These are phyloP conservation scores for Taenioides sp. DNA, from an alignment of 2,797 vertebrate genomes.

Conservation along the genomic window DNA sequence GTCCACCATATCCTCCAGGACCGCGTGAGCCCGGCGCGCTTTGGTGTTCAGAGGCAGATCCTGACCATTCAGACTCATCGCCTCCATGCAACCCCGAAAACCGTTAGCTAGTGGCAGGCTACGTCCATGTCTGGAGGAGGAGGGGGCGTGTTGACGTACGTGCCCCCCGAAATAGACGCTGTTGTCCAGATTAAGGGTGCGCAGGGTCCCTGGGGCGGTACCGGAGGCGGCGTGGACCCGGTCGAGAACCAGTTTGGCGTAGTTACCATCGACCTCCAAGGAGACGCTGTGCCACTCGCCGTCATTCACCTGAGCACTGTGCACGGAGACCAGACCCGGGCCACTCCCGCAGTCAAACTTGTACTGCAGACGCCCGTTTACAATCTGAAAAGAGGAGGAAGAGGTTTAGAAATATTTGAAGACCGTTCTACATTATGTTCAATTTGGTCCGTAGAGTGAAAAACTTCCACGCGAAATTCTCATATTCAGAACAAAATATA, in stretches of 20 bases:
- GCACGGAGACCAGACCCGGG: constrained; percentile 92
- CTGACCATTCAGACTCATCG: constrained; percentile 87
- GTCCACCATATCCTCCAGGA: constrained; percentile 90
- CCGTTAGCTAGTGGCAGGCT: constrained; percentile 86
- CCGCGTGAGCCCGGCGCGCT: constrained; percentile 77
- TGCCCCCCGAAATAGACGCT: constrained; percentile 92
- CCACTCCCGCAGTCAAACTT: constrained; percentile 98
- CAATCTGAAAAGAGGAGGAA: constrained; percentile 77
- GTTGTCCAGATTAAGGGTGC: constrained; percentile 93
- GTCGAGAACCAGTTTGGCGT: constrained; percentile 91
- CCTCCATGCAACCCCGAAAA: constrained; percentile 92
- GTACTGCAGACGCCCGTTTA: constrained; percentile 93
- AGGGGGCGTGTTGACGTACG: constrained; percentile 78
- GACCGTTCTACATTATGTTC: background rate
- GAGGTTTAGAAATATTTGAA: background rate
- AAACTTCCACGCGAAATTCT: too few species aligned
- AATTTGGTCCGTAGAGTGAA: background rate
- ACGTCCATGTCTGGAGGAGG: constrained; percentile 77
- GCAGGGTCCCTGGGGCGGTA: constrained; percentile 91
- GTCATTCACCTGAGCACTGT: constrained; percentile 93
- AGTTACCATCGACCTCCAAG: constrained; percentile 95
- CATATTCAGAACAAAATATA: too few species aligned
- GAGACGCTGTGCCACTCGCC: constrained; percentile 94
- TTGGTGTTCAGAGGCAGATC: constrained; percentile 90
- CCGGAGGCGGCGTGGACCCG: constrained; percentile 92